phyloP scores from a whole-genome alignment of 2,888 invertebrate species.

The Yponomeuta cagnagella region DNA sequence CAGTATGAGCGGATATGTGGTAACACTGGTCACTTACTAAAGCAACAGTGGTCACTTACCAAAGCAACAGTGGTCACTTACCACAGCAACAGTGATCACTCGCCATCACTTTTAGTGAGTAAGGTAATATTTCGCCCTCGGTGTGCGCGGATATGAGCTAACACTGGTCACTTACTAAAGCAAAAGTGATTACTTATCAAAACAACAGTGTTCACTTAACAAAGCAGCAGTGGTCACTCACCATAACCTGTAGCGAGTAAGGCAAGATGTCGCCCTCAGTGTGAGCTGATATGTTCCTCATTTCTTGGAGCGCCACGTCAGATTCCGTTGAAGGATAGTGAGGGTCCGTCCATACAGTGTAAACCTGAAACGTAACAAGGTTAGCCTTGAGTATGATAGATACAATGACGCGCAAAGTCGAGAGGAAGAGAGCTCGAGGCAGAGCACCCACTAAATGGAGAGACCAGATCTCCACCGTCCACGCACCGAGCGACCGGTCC shows the following conservation, averaged over 20 bases:
- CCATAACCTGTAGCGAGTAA: conserved; percentile 52
- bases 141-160: too few relatives aligned
- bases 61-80: conserved; percentile 6
- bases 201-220: too few relatives aligned
- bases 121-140: conserved; percentile 18
- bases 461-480: too few relatives aligned
- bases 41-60: too few relatives aligned
- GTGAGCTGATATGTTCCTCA: conserved; percentile 53
- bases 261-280: conserved; percentile 61
- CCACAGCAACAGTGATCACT: conserved; percentile 9
- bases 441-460: too few relatives aligned
- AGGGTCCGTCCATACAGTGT: conserved; percentile 65
- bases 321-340: conserved; percentile 45
- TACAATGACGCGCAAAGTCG: too few relatives aligned
- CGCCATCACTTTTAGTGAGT: conserved; percentile 53
- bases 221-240: conserved; percentile 25
- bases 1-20: conserved; percentile 52
- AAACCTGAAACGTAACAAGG: conserved; percentile 40
- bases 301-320: conserved; percentile 44
- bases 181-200: too few relatives aligned
- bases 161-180: too few relatives aligned
- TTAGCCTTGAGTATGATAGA: too few relatives aligned
- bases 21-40: too few relatives aligned
- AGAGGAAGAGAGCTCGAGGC: too few relatives aligned
- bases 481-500: too few relatives aligned